Evolutionary conservation across 1,140 invertebrate species (phyloP).

Genomic region (Papilio aristodemus): DNA sequence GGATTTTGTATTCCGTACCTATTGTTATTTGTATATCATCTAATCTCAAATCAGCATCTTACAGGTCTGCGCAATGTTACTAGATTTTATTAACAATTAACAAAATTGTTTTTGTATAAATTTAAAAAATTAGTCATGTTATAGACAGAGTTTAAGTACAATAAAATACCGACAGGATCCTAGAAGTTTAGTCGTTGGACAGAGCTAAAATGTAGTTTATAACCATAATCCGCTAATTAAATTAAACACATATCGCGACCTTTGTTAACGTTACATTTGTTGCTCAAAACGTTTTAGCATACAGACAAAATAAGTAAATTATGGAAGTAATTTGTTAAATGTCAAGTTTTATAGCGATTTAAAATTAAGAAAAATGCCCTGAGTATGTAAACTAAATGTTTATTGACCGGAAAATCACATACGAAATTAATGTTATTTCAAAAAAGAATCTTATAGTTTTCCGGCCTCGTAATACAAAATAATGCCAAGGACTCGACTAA

Average conservation of each 20-base stretch:
- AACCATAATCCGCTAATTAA: background rate
- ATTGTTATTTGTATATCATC: background rate
- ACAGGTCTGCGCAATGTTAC: too few species aligned
- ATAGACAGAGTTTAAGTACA: too few species aligned
- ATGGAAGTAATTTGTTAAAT: slow-evolving; percentile 31
- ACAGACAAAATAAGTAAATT: background rate
- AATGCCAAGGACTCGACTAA: slow-evolving; percentile 45
- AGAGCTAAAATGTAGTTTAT: background rate
- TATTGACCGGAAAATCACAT: slow-evolving; percentile 21
- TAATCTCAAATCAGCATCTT: too few species aligned
- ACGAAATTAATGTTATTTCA: slow-evolving; percentile 27
- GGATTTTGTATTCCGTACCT: background rate
- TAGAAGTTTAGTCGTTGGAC: too few species aligned
- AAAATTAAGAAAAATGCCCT: slow-evolving; percentile 5
- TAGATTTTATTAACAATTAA: too few species aligned
- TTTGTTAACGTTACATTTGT: background rate
- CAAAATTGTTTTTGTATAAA: too few species aligned
- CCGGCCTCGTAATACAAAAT: slow-evolving; percentile 22
- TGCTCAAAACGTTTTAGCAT: background rate
- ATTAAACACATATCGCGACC: slow-evolving; percentile 2
- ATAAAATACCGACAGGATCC: too few species aligned
- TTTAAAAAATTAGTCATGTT: too few species aligned
- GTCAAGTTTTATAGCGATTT: slow-evolving; percentile 17
- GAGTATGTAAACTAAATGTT: slow-evolving; percentile 1
- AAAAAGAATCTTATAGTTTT: slow-evolving; percentile 30